Evolutionary conservation across 2,113 vertebrate species (phyloP), one percentile per base, ranked within the genome.

Genomic region (Capreolus pygargus): DNA sequence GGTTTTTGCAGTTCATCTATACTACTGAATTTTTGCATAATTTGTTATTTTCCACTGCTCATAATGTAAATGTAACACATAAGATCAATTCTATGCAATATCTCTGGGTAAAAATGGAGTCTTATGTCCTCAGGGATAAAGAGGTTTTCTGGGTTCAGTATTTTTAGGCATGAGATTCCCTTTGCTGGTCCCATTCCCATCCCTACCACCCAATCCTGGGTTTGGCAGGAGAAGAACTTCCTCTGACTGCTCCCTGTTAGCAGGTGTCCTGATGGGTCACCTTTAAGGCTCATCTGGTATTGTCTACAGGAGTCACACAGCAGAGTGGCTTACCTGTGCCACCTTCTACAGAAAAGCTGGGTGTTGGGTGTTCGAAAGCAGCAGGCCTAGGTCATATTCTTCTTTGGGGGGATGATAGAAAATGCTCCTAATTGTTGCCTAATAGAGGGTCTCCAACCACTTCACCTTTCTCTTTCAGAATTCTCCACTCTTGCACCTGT

Each of bases 141-240:
- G 11, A 54, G 7, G 6, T 16, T 28, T 45, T 25, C 13, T 43
- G 39, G 9, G 1, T 25, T 3, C 11, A 10, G 7, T 10, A 15
- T 30, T 55, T 33, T 43, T 13, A 33, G 12, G 43, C 45, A 11
- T 27, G 10, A 14, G 5, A 30, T 27, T 0, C 30, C 57, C 52
- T 74, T 60, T 60, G 5, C 91, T 47, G 28, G n/a, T 19, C 30
- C 78, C 14, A n/a, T 14, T 36, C 33, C 21, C 19, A 60, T 3
- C 4, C 33, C 33, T 9, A 9, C 4, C 1, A 0, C 1, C 54
- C n/a, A 14, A 16, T 2, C 3, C 27, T 39, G 2, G 23, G 39
- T 39, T 39, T 39, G 13, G 21, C 2, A 61, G 9, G 11, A 43
- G 47, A 21, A 43, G 47, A 21, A 9, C 14, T 50, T 89, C 11